Conservation (phyloP, 2,888 invertebrate genomes). For the Globia sparganii region DNA sequence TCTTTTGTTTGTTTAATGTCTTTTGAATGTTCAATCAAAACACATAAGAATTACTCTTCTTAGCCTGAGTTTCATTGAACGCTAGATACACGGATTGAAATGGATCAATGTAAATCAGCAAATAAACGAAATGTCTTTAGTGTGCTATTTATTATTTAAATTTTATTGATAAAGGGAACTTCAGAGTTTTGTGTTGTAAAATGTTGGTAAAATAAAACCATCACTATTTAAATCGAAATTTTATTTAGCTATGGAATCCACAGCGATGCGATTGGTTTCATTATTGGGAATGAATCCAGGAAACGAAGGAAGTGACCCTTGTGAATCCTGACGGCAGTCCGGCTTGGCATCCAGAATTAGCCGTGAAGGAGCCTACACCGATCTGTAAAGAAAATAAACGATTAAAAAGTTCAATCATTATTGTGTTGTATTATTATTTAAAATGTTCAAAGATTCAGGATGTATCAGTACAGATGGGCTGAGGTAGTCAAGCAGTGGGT, state of each 20-base stretch:
- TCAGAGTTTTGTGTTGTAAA: not conserved
- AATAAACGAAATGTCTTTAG: not conserved
- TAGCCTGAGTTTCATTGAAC: not conserved
- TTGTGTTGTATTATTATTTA: not conserved
- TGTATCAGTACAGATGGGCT: not conserved
- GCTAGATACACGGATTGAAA: not conserved
- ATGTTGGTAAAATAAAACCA: slow-evolving; percentile 6
- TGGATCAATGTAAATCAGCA: not conserved
- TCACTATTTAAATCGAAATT: not conserved
- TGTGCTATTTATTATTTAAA: not conserved
- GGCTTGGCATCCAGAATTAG: slow-evolving; percentile 74
- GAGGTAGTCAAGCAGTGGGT: too few relatives aligned
- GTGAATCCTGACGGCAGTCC: slow-evolving; percentile 79
- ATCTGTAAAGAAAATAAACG: slow-evolving; percentile 65
- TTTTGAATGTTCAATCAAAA: slow-evolving; percentile 24
- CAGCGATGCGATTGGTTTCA: not conserved
- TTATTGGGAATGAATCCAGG: slow-evolving; percentile 76
- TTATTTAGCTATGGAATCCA: not conserved
- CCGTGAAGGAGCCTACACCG: slow-evolving; percentile 77
- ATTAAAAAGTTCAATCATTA: not conserved
- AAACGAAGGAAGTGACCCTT: slow-evolving; percentile 75
- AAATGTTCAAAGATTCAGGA: not conserved
- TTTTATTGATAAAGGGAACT: not conserved
- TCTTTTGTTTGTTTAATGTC: slow-evolving; percentile 38
- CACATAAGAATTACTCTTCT: not conserved